Conservation (phyloP, 2,797 vertebrate genomes). For the Propithecus perrieri region DNA sequence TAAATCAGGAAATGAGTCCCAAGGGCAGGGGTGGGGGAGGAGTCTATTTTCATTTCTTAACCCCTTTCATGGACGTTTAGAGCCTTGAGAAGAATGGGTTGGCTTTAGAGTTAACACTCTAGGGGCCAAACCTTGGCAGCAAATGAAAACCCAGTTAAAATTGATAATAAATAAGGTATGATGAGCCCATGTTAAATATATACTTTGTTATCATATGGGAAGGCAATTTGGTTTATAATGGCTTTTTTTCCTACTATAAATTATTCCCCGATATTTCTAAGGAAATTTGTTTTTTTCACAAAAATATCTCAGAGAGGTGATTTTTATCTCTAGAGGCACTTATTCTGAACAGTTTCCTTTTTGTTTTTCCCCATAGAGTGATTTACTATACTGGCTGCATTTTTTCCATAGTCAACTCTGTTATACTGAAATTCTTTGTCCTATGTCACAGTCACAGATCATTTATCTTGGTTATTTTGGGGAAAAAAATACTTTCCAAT, state of each 20-base stretch:
- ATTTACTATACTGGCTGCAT: constrained; percentile 81
- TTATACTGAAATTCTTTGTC: constrained; percentile 83
- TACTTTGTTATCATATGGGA: constrained; percentile 69
- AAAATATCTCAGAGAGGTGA: constrained; percentile 71
- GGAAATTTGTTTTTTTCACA: constrained; percentile 64
- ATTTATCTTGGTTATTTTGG: constrained; percentile 83
- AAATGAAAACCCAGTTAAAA: constrained; percentile 77
- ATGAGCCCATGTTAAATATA: constrained; percentile 65
- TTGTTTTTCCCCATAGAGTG: constrained; percentile 77
- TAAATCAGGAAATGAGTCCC: not conserved
- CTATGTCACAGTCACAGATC: constrained; percentile 82
- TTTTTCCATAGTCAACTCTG: constrained; percentile 79
- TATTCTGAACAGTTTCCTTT: constrained; percentile 75
- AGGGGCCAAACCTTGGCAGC: constrained; percentile 70
- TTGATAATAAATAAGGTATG: constrained; percentile 74
- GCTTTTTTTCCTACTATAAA: constrained; percentile 64
- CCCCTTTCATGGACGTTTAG: constrained; percentile 33
- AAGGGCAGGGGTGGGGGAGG: not conserved
- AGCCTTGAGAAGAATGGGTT: constrained; percentile 66
- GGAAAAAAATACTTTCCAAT: constrained; percentile 75
- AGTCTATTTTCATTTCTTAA: constrained; percentile 45
- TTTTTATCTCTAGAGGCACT: constrained; percentile 81
- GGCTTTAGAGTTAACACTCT: constrained; percentile 66
- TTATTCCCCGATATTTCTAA: constrained; percentile 65
- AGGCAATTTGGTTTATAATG: constrained; percentile 74